Base-by-base conservation (phyloP, 1,140 invertebrate genomes). In the Mesaphorura yosii region DNA sequence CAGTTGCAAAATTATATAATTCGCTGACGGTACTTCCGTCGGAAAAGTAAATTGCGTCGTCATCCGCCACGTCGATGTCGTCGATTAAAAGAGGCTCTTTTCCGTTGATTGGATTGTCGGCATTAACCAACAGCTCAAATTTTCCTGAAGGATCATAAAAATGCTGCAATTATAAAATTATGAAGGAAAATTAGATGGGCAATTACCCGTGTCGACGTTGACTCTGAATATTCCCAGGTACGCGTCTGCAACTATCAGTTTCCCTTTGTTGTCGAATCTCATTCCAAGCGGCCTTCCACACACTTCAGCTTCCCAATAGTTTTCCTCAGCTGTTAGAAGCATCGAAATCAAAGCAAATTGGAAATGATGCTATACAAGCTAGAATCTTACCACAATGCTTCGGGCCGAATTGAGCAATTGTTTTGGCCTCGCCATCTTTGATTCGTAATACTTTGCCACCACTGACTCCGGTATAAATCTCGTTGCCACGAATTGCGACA, bases 271-370 rank as follows among this genome's bases (percentile, higher is more conserved):
- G 67, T 84, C 79, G 67, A 88, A 81, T 46, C 72, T 68, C 53
- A 92, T 69, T 22, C 86, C 86, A 1, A 91, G 69, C 2, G 85
- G 83, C 60, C 86, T 74, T 6, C 87, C 87, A 75, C 87, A 90
- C n/a, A n/a, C n/a, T n/a, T n/a, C n/a, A n/a, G 59, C 76, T 75
- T 15, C 75, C 65, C 63, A 83, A 80, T 67, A 84, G 76, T 65
- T 75, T 73, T 25, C 75, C 54, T 20, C 77, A 77, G 68, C 76
- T 80, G 22, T 6, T 15, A 10, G 25, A 47, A 19, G 12, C 23
- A n/a, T n/a, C n/a, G n/a, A n/a, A n/a, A n/a, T n/a, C n/a, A n/a
- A n/a, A n/a, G n/a, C n/a, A n/a, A n/a, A n/a, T n/a, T n/a, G n/a
- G n/a, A n/a, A n/a, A n/a, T n/a, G n/a, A n/a, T n/a, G n/a, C n/a